Percentiles rank a stretch among this genome's conserved stretches.
Conservation (phyloP, 2,888 invertebrate species). For the Blastobasis adustella region DNA sequence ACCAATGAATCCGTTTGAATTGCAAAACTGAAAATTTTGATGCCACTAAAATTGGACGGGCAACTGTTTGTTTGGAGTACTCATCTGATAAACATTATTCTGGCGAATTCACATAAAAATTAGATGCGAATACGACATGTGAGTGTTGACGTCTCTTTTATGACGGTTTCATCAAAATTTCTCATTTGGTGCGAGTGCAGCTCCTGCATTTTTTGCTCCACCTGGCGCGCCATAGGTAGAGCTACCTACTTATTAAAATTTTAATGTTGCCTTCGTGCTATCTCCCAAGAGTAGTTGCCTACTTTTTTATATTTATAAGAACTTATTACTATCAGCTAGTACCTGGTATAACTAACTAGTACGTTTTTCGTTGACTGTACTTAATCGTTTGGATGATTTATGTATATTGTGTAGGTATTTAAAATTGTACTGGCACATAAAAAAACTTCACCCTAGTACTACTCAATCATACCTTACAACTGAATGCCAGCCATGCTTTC, state of each 20-base stretch:
- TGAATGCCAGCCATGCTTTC: slow-evolving; percentile 92
- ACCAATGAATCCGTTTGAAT: slow-evolving; percentile 14
- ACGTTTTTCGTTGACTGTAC: too few species aligned
- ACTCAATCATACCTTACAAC: slow-evolving; percentile 79
- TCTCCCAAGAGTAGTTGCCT: too few species aligned
- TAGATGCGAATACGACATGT: too few species aligned
- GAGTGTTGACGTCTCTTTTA: neutral
- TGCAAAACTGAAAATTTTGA: slow-evolving; percentile 9
- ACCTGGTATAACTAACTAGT: too few species aligned
- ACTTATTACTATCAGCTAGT: neutral
- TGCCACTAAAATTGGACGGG: neutral
- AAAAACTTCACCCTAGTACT: too few species aligned
- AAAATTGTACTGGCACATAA: too few species aligned
- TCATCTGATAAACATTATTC: too few species aligned
- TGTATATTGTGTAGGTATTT: too few species aligned
- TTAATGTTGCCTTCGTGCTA: neutral
- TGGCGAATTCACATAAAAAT: too few species aligned
- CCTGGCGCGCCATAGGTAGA: neutral
- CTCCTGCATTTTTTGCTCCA: slow-evolving; percentile 3
- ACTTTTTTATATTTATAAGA: slow-evolving; percentile 7
- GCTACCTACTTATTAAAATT: slow-evolving; percentile 2
- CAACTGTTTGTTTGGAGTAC: too few species aligned
- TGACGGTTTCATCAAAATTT: slow-evolving; percentile 6
- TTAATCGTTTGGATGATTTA: too few species aligned
- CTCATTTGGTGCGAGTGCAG: slow-evolving; percentile 7